Conservation (phyloP, 2,888 invertebrate species). For the Phyllotreta cruciferae region DNA sequence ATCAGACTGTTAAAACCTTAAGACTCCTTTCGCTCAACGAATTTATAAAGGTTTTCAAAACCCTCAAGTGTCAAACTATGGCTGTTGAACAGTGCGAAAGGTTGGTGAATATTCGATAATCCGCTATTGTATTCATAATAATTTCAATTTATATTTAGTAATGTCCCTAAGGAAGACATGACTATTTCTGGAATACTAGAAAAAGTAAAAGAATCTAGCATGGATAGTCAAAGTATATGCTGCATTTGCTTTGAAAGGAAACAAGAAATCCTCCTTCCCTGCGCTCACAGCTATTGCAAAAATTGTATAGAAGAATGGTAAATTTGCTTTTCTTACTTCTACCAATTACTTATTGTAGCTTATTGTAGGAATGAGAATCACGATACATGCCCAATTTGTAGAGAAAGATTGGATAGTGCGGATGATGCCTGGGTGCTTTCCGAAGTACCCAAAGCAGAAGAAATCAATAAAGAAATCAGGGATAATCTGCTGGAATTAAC, state of each 20-base stretch:
- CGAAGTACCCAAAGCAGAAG: conserved; percentile 67
- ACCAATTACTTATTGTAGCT: background rate
- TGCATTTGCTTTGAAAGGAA: conserved; percentile 76
- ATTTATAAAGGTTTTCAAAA: conserved; percentile 69
- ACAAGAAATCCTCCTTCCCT: conserved; percentile 72
- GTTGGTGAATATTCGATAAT: conserved; percentile 32
- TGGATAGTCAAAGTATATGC: conserved; percentile 63
- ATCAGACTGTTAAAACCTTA: conserved; percentile 65
- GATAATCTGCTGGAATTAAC: conserved; percentile 59
- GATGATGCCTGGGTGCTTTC: conserved; percentile 73
- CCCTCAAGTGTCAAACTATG: conserved; percentile 61
- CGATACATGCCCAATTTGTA: conserved; percentile 75
- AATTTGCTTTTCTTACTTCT: conserved; percentile 7
- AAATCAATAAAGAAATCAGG: conserved; percentile 65
- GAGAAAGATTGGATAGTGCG: conserved; percentile 67
- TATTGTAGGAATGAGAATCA: conserved; percentile 69
- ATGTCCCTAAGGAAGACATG: conserved; percentile 39
- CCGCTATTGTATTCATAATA: background rate
- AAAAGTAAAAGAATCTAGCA: conserved; percentile 47
- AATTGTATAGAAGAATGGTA: conserved; percentile 77
- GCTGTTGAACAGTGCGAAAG: conserved; percentile 54
- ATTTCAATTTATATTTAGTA: conserved; percentile 8
- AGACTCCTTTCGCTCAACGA: conserved; percentile 69
- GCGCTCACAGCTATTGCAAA: conserved; percentile 74
- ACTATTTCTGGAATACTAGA: conserved; percentile 58